These are phyloP conservation scores for Synanceia verrucosa DNA, from an alignment of 2,797 vertebrate genomes.

Conservation along the genomic window DNA sequence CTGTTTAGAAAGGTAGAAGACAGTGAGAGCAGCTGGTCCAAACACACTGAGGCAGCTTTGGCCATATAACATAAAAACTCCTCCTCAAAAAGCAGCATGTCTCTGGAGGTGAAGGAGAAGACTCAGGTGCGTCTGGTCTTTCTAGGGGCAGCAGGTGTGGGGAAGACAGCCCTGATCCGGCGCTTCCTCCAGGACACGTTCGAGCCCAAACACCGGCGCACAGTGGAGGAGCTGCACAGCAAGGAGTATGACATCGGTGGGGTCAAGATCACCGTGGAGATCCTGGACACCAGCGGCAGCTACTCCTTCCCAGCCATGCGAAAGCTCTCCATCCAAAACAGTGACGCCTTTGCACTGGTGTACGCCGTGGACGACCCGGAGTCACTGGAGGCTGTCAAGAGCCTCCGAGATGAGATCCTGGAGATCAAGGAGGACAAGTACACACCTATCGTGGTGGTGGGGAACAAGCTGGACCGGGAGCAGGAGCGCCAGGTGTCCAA, in stretches of 20 bases:
- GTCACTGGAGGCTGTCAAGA: constrained; percentile 87
- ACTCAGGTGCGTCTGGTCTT: constrained; percentile 90
- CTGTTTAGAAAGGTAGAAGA: background rate
- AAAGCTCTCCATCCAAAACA: constrained; percentile 91
- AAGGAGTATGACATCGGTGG: constrained; percentile 89
- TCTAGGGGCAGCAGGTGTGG: constrained; percentile 90
- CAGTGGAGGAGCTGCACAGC: constrained; percentile 91
- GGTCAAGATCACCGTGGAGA: constrained; percentile 87
- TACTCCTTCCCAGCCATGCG: constrained; percentile 95
- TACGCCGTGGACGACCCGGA: constrained; percentile 89
- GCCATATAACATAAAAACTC: background rate
- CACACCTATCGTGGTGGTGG: constrained; percentile 90
- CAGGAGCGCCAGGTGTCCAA: constrained; percentile 78
- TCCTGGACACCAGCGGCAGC: constrained; percentile 93
- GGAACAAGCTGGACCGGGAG: constrained; percentile 88
- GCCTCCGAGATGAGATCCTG: constrained; percentile 90
- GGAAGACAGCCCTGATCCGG: constrained; percentile 90
- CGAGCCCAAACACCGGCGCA: constrained; percentile 89
- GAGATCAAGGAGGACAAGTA: constrained; percentile 92
- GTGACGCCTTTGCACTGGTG: constrained; percentile 91
- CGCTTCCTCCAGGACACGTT: constrained; percentile 92
- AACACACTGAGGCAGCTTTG: background rate
- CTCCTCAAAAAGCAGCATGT: constrained; percentile 76
- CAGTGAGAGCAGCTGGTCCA: constrained; percentile 1
- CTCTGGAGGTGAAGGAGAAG: constrained; percentile 89